Base-by-base conservation (phyloP, 2,113 vertebrate species). In the Myotis brandtii region DNA sequence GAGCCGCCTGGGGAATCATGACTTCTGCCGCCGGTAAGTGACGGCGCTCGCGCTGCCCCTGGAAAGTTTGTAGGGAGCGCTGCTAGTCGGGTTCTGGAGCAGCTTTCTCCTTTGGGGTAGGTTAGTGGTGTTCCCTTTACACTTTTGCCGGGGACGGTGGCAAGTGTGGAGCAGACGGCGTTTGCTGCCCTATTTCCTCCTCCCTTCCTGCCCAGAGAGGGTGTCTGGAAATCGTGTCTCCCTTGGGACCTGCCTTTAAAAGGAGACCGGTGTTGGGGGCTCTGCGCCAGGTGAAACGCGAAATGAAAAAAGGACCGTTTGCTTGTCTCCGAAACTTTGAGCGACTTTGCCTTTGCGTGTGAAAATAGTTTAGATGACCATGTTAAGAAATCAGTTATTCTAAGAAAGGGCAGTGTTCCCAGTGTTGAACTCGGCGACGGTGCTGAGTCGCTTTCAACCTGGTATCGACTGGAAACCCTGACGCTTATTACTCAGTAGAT, bases 21-120 rank as follows among this genome's bases (percentile, higher is more conserved):
- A 97, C 97, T 95, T 97, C 97, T 73, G 95, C 94, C 30, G 97
- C 96, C 1, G 97, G 97, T 98, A 79, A 95, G 97, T 96, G 97
- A 59, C 73, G 62, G 93, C 69, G 89, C 96, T 86, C 59, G 77
- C 32, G 46, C 80, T n/a, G 40, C 91, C 1, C 34, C 93, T 34
- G 93, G 21, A 79, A 91, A 97, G 86, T 96, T 95, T 54, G 89
- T 9, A 9, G 50, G 27, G 56, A 86, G 83, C 67, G 75, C 89
- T 16, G 76, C 91, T 9, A 0, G 37, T 21, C 52, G 18, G 40
- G 52, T 64, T 70, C 37, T 5, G 17, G 10, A 62, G 80, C 48
- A 25, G n/a, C 84, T 96, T 56, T 84, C 23, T 62, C 10, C 64
- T 40, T 54, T 2, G 56, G 62, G 77, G 32, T 32, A 40, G 82